Percentiles rank a stretch among this genome's conserved stretches.
These are phyloP conservation scores for Cheilosia pagana DNA, from an alignment of 2,888 invertebrate species.

Conservation along the genomic window DNA sequence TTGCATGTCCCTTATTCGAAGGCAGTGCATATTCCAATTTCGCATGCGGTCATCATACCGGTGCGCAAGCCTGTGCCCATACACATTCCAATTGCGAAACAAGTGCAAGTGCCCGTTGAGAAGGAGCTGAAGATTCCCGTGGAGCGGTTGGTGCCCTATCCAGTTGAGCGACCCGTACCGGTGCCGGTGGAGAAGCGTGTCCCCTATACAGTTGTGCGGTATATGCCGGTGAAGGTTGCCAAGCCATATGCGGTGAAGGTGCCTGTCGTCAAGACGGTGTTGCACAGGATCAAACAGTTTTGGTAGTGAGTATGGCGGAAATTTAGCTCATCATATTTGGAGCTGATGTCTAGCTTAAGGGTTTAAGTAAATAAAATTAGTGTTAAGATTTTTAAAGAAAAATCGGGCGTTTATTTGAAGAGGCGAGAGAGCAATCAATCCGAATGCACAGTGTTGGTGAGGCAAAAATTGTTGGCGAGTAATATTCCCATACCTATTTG, in stretches of 20 bases:
- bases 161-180: conserved; percentile 89
- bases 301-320: conserved; percentile 76
- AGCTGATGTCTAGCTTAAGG: background rate
- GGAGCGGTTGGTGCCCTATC: conserved; percentile 88
- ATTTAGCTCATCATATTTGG: background rate
- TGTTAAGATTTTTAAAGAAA: too few relatives aligned
- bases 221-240: conserved; percentile 90
- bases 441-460: too few relatives aligned
- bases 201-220: conserved; percentile 89
- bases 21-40: conserved; percentile 89
- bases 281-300: conserved; percentile 84
- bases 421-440: too few relatives aligned
- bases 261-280: conserved; percentile 87
- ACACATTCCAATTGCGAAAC: conserved; percentile 89
- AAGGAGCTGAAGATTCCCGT: conserved; percentile 86
- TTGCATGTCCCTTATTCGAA: conserved; percentile 89
- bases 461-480: too few relatives aligned
- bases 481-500: too few relatives aligned
- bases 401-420: too few relatives aligned
- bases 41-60: conserved; percentile 90
- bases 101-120: conserved; percentile 89
- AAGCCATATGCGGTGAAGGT: conserved; percentile 91
- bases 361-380: too few relatives aligned
- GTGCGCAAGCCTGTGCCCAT: conserved; percentile 91
- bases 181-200: conserved; percentile 91